Conservation (phyloP, 2,888 invertebrate species). For the Apamea crenata region DNA sequence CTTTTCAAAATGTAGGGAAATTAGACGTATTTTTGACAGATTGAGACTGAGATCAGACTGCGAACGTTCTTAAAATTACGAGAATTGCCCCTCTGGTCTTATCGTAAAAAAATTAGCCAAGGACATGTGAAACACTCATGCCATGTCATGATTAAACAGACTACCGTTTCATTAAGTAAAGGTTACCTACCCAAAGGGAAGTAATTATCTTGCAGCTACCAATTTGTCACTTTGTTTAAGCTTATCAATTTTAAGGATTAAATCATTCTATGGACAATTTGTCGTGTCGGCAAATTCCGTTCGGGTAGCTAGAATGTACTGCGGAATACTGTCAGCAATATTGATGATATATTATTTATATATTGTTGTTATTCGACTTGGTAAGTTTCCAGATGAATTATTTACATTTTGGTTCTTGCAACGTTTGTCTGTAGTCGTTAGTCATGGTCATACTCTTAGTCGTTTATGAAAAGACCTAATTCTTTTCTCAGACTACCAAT, state of each 20-base stretch:
- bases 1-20: no score
- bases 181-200: not conserved
- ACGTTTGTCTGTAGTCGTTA: not conserved
- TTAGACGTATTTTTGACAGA: no score
- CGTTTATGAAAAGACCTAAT: constrained; percentile 18
- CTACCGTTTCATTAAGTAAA: constrained; percentile 2
- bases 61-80: no score
- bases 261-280: not conserved
- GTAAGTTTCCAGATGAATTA: not conserved
- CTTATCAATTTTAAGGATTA: not conserved
- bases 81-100: no score
- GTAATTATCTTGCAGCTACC: not conserved
- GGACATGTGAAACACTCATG: constrained; percentile 25
- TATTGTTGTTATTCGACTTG: not conserved
- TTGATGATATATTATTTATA: not conserved
- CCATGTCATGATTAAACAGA: constrained; percentile 12
- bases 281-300: not conserved
- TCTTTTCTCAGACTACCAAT: constrained; percentile 6
- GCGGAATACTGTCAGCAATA: not conserved
- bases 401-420: not conserved
- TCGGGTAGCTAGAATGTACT: not conserved
- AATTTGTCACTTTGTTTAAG: not conserved
- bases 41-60: no score
- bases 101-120: constrained; percentile 23
- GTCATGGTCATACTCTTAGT: constrained; percentile 7